Evolutionary conservation across 2,797 vertebrate species (phyloP).

Genomic region (Oceanodroma leucorhoa): DNA sequence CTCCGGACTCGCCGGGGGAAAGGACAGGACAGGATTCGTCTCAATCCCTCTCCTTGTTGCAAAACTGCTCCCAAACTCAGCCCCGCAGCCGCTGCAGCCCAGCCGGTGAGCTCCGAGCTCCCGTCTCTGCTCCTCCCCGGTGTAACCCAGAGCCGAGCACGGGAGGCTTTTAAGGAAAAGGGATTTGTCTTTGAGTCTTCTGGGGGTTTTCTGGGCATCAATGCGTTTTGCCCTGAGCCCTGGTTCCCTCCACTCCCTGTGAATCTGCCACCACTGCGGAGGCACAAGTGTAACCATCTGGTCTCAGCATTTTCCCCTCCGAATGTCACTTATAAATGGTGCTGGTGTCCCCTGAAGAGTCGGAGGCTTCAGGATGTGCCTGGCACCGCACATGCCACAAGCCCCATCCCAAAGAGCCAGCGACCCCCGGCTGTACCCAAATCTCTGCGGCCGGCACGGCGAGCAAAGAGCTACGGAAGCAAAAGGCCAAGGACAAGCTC

Average conservation of each 20-base stretch:
- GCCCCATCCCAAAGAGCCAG: accelerated
- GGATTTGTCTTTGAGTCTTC: not conserved
- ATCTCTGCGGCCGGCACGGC: accelerated
- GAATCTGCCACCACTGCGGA: accelerated
- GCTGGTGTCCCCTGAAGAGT: not conserved
- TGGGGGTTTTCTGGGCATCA: not conserved
- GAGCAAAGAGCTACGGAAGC: not conserved
- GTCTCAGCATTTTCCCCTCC: not conserved
- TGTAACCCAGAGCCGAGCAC: not conserved
- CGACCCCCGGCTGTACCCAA: not conserved
- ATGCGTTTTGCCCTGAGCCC: accelerated
- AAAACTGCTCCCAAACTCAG: not conserved
- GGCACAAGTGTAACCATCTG: accelerated
- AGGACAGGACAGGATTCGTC: not conserved
- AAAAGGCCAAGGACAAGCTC: not conserved
- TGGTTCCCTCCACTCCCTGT: not conserved
- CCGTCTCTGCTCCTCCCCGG: not conserved
- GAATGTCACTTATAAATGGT: accelerated
- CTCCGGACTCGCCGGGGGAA: not conserved
- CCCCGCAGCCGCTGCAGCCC: not conserved
- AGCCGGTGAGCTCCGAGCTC: not conserved
- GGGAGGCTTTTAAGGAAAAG: not conserved
- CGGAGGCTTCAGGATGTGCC: accelerated
- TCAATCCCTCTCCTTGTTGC: not conserved
- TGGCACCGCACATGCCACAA: accelerated